A percentile compares a stretch with the other conserved stretches of the same genome.
Evolutionary conservation across 2,113 vertebrate species (phyloP).

Genomic region (Mustelus asterias): DNA sequence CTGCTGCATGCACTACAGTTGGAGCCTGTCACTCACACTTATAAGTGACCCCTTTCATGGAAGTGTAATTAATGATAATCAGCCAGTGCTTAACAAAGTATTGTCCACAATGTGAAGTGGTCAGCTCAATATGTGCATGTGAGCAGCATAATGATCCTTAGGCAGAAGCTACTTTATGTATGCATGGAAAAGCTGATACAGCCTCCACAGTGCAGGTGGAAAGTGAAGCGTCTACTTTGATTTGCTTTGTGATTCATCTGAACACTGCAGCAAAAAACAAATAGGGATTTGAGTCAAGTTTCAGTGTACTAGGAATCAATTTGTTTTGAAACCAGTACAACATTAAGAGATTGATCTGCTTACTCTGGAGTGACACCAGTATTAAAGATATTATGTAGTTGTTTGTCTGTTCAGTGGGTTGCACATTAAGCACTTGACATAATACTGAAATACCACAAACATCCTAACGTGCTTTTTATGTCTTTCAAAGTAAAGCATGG

Average conservation of each 20-base stretch:
- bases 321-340: background rate
- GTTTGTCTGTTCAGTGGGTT: background rate
- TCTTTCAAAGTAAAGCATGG: background rate
- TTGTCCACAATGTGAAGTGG: background rate
- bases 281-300: too few relatives aligned
- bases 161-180: background rate
- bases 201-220: background rate
- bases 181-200: background rate
- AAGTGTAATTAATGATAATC: conserved; percentile 34
- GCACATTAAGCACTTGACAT: background rate
- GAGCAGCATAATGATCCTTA: conserved; percentile 22
- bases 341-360: background rate
- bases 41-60: conserved; percentile 9
- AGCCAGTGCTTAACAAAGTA: conserved; percentile 16
- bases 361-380: background rate
- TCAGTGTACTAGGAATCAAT: background rate
- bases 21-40: conserved; percentile 23
- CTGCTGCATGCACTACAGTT: background rate
- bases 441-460: background rate
- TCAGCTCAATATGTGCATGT: conserved; percentile 1
- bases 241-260: background rate
- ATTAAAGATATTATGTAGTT: background rate
- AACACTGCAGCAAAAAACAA: background rate
- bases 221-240: background rate
- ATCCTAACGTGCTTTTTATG: background rate